Conservation (phyloP, 2,888 invertebrate species). For the Oegoconia quadripuncta region DNA sequence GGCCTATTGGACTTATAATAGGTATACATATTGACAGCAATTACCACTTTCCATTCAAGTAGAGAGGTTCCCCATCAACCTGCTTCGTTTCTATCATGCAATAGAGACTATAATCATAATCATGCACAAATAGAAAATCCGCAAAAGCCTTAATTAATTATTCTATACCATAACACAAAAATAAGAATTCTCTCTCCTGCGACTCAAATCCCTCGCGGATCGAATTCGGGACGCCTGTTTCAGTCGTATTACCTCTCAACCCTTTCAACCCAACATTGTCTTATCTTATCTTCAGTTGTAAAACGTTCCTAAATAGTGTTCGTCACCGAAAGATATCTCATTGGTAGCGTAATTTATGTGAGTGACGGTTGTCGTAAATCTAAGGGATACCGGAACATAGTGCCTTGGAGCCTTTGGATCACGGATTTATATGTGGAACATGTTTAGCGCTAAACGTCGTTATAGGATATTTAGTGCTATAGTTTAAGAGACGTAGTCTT, state of each 20-base stretch:
- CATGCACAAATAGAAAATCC: too few relatives aligned
- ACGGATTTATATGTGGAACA: conserved; percentile 22
- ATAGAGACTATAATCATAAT: too few relatives aligned
- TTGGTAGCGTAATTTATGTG: conserved; percentile 32
- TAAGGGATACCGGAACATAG: conserved; percentile 28
- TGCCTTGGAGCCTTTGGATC: conserved; percentile 19
- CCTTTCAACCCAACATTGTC: neutral
- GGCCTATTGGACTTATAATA: too few relatives aligned
- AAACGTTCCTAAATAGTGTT: conserved; percentile 7
- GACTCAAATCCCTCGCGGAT: too few relatives aligned
- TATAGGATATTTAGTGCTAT: neutral
- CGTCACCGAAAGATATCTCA: conserved; percentile 5
- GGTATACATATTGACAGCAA: too few relatives aligned
- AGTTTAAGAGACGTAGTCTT: too few relatives aligned
- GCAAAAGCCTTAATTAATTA: too few relatives aligned
- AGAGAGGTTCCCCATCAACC: too few relatives aligned
- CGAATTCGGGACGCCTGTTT: neutral
- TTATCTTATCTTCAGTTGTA: conserved; percentile 1
- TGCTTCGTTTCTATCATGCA: too few relatives aligned
- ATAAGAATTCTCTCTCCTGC: too few relatives aligned
- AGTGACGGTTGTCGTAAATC: conserved; percentile 32
- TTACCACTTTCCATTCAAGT: too few relatives aligned
- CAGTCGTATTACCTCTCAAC: neutral
- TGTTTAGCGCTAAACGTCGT: neutral
- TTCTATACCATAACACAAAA: too few relatives aligned